These are phyloP conservation scores for Silurus glanis DNA, from an alignment of 2,113 vertebrate species.

Conservation along the genomic window DNA sequence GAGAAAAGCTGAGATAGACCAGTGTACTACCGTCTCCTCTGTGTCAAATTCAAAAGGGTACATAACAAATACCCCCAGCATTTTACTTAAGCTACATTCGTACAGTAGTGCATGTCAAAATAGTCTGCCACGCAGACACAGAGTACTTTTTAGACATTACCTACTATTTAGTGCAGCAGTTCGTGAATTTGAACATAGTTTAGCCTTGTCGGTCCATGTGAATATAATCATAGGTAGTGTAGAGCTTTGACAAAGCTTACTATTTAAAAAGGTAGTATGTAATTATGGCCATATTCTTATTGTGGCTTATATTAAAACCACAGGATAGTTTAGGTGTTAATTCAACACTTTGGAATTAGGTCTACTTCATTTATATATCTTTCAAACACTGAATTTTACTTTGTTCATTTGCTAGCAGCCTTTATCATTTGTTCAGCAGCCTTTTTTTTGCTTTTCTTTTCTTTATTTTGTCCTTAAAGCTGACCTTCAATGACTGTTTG, in stretches of 20 bases:
- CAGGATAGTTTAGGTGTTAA: slow-evolving; percentile 8
- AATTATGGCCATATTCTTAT: not conserved
- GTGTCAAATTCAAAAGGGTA: not conserved
- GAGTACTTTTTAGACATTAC: not conserved
- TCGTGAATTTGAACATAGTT: not conserved
- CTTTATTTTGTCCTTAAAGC: slow-evolving; percentile 5
- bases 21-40: not conserved
- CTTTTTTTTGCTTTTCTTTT: not conserved
- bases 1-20: not conserved
- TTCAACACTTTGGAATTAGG: not conserved
- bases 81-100: not conserved
- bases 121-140: slow-evolving; percentile 19
- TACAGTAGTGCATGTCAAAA: not conserved
- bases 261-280: slow-evolving; percentile 24
- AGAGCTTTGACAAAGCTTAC: slow-evolving; percentile 7
- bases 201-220: not conserved
- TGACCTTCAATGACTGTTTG: slow-evolving; percentile 32
- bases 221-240: slow-evolving; percentile 25
- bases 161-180: not conserved
- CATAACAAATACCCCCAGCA: not conserved
- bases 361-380: not conserved
- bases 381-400: slow-evolving; percentile 12
- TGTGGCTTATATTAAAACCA: slow-evolving; percentile 4
- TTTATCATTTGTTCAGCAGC: not conserved
- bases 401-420: not conserved